Evolutionary conservation across 2,797 vertebrate species (phyloP).

Genomic region (Peromyscus nudipes): DNA sequence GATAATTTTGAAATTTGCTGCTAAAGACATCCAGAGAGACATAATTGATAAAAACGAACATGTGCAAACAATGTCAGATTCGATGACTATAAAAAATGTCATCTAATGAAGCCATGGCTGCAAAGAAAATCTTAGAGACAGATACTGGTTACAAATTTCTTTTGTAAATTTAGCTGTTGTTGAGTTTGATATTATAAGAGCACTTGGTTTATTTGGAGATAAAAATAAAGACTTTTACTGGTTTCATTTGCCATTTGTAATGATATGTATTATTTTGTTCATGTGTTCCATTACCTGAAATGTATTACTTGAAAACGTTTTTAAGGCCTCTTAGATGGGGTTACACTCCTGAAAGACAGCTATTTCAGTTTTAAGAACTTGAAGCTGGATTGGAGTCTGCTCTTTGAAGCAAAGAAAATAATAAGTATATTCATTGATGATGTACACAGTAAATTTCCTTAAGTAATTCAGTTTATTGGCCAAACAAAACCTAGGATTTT

Average conservation of each 20-base stretch:
- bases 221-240: neutral
- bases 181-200: neutral
- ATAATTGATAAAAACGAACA: neutral
- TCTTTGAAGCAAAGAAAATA: neutral
- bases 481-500: neutral
- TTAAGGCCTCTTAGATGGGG: neutral
- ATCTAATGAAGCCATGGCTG: neutral
- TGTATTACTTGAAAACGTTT: neutral
- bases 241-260: neutral
- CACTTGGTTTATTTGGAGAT: neutral
- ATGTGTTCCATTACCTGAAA: slow-evolving; percentile 12
- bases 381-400: neutral
- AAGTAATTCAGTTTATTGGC: neutral
- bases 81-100: neutral
- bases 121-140: neutral
- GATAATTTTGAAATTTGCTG: neutral
- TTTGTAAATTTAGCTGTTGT: neutral
- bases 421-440: neutral
- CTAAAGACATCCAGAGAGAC: neutral
- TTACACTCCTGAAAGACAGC: neutral
- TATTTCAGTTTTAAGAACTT: neutral
- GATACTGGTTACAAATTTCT: neutral
- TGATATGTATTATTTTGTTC: neutral
- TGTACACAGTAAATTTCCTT: neutral
- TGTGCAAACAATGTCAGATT: neutral